Base-by-base conservation (phyloP, 2,888 invertebrate species). In the Caenorhabditis doughertyi region DNA sequence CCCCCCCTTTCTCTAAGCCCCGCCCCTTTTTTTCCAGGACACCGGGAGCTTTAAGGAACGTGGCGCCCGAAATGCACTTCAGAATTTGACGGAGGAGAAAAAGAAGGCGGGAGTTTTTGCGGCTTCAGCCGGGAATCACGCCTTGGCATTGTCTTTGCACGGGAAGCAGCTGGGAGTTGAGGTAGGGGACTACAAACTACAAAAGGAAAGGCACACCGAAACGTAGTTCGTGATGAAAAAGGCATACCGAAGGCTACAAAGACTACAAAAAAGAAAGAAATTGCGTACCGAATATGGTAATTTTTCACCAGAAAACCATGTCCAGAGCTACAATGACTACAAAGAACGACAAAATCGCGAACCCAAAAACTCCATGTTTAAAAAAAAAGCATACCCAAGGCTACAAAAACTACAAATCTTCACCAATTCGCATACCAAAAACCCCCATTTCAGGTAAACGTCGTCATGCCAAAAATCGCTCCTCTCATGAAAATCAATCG, bases 11-110 rank as follows among this genome's bases (percentile, higher is more conserved):
- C 23, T 39, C 39, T 39, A 39, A 39, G 21, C 23, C 13, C 18
- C 53, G 27, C 32, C 27, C 18, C 8, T 42, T 25, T 39, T n/a
- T 39, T 32, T 47, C n/a, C 18, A 76, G 93, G 95, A 94, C 85
- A 97, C 97, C 21, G 97, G 97, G 92, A 97, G 96, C 92, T 97
- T 97, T 92, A 97, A 97, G 92, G 97, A 97, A 92, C 94, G 97
- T 81, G 97, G 97, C 0, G 97, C 97, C 0, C 94, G 97, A n/a
- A 96, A 96, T 91, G 95, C 96, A 0, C 93, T 97, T 58, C 92
- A 96, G 58, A 95, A 95, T 92, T 93, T 97, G 3, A 93, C 81
- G 5, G 87, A 93, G 71, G 95, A 95, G 44, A 94, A 95, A 88
- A 95, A 94, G 90, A 92, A 93, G 71, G 93, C 92, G 3, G 97